These are phyloP conservation scores for Trogon melanurus DNA, from an alignment of 2,113 vertebrate genomes.

Conservation along the genomic window DNA sequence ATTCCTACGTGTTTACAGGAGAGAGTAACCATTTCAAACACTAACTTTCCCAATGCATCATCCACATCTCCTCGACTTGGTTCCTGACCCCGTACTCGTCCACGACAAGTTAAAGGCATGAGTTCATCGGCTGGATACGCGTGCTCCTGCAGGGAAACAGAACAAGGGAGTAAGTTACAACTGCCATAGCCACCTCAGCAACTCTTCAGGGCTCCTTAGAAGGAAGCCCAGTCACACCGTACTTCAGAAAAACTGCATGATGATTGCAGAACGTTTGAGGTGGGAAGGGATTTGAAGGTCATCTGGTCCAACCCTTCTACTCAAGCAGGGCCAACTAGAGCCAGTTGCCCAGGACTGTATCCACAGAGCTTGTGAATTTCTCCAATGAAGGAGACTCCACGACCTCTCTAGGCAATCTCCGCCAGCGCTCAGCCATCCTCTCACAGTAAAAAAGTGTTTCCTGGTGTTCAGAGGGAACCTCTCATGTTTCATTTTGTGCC, in stretches of 20 bases:
- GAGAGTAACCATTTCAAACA: conserved; percentile 1
- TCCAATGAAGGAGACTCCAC: background rate
- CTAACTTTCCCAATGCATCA: conserved; percentile 97
- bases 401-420: background rate
- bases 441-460: background rate
- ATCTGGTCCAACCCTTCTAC: background rate
- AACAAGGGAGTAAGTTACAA: background rate
- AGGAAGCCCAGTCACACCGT: background rate
- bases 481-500: fast-evolving
- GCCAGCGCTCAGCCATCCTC: background rate
- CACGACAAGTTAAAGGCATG: conserved; percentile 97
- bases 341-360: fast-evolving
- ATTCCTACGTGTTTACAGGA: background rate
- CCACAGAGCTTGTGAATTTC: background rate
- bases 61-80: conserved; percentile 96
- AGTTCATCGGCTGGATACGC: conserved; percentile 98
- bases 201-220: background rate
- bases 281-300: background rate
- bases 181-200: background rate
- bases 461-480: background rate
- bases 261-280: background rate
- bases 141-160: conserved; percentile 84
- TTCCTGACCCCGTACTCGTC: conserved; percentile 93
- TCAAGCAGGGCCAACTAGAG: background rate
- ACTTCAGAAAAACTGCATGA: background rate